These are phyloP conservation scores for Theretra japonica DNA, from an alignment of 2,888 invertebrate genomes.

Conservation along the genomic window DNA sequence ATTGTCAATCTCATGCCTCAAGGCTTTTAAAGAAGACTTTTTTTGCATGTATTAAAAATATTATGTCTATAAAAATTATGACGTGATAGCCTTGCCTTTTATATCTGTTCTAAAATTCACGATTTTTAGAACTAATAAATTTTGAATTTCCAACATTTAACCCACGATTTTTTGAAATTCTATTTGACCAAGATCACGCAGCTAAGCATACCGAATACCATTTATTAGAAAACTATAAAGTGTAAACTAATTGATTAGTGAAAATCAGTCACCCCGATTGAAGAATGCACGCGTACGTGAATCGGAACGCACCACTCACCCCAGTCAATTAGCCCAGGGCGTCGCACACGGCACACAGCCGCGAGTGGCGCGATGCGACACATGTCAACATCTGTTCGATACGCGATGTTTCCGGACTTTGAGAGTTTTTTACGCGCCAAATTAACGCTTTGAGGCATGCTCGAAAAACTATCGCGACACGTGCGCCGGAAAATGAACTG, in stretches of 20 bases:
- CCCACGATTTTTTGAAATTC: neutral
- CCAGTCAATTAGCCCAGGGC: slow-evolving; percentile 76
- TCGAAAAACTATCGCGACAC: slow-evolving; percentile 58
- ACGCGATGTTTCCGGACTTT: slow-evolving; percentile 73
- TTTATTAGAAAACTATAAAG: neutral
- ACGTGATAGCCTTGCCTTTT: no score
- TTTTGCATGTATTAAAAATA: no score
- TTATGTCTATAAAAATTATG: no score
- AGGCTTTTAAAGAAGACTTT: neutral
- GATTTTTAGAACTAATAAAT: no score
- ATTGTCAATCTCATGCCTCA: neutral
- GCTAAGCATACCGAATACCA: neutral
- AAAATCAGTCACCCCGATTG: slow-evolving; percentile 41
- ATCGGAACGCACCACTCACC: slow-evolving; percentile 62
- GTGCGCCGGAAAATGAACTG: slow-evolving; percentile 47
- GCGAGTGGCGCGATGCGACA: slow-evolving; percentile 53
- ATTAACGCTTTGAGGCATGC: slow-evolving; percentile 68
- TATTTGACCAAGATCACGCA: neutral
- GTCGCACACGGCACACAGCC: slow-evolving; percentile 52
- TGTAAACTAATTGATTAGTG: neutral
- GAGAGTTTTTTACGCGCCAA: slow-evolving; percentile 71
- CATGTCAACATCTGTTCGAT: slow-evolving; percentile 82
- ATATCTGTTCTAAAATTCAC: no score
- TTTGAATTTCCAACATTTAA: neutral
- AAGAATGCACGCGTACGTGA: slow-evolving; percentile 49